phyloP scores from a whole-genome alignment of 2,888 invertebrate species.

The Melanchra persicariae region DNA sequence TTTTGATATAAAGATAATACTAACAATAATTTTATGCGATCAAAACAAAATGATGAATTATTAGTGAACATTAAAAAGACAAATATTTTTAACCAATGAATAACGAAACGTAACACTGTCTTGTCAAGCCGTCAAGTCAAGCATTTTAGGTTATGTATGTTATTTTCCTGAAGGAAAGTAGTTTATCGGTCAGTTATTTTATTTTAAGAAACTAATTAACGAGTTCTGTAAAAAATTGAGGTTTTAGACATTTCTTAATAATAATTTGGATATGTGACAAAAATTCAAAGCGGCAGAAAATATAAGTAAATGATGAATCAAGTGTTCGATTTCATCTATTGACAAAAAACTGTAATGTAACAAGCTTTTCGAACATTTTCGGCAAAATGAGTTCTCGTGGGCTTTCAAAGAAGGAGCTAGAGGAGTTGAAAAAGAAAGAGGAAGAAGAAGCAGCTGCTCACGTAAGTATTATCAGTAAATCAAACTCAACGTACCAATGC shows the following conservation, averaged over 20 bases:
- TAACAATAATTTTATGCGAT: too few relatives aligned
- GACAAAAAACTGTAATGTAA: slow-evolving; percentile 5
- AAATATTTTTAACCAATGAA: neutral
- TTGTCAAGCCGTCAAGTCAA: slow-evolving; percentile 17
- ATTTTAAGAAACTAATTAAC: neutral
- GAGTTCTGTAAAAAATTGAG: neutral
- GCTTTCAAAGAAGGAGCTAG: slow-evolving; percentile 95
- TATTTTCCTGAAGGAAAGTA: too few relatives aligned
- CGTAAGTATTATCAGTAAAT: slow-evolving; percentile 86
- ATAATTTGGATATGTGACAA: slow-evolving; percentile 2
- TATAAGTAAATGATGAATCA: slow-evolving; percentile 7
- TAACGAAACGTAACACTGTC: slow-evolving; percentile 9
- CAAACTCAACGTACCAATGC: neutral
- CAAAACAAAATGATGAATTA: too few relatives aligned
- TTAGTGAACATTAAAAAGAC: neutral
- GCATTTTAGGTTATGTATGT: slow-evolving; percentile 31
- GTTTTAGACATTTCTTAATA: slow-evolving; percentile 5
- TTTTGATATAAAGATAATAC: neutral
- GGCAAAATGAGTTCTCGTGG: slow-evolving; percentile 92
- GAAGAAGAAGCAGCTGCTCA: slow-evolving; percentile 98
- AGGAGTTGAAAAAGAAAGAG: slow-evolving; percentile 96
- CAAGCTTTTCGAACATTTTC: slow-evolving; percentile 13
- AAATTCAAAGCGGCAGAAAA: neutral
- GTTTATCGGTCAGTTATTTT: slow-evolving; percentile 24
- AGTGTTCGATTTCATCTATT: slow-evolving; percentile 14